These are phyloP conservation scores for Globicephala melas DNA, from an alignment of 2,113 vertebrate species.

Conservation along the genomic window DNA sequence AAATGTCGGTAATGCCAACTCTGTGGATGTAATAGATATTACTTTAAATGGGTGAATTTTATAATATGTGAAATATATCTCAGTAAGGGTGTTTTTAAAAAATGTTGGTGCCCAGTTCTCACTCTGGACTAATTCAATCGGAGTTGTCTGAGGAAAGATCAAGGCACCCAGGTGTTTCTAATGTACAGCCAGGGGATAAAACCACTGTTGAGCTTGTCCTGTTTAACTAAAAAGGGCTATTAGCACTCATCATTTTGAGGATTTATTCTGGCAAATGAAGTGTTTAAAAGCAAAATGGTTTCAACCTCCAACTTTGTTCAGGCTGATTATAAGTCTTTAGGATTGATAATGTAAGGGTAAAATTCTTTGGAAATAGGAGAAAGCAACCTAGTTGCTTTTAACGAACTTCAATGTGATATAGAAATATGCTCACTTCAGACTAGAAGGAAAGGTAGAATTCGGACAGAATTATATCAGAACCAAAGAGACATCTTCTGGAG, in stretches of 20 bases:
- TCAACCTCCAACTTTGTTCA: neutral
- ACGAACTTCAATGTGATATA: neutral
- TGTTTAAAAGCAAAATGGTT: neutral
- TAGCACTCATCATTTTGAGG: neutral
- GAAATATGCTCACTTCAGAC: neutral
- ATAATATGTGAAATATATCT: neutral
- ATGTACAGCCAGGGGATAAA: neutral
- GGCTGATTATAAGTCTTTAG: neutral
- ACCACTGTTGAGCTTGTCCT: neutral
- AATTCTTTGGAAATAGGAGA: conserved; percentile 8
- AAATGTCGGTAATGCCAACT: neutral
- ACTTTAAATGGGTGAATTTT: neutral
- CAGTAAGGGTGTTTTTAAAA: neutral
- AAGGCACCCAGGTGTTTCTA: neutral
- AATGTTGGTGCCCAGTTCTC: neutral
- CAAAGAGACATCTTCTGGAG: neutral
- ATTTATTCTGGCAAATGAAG: neutral
- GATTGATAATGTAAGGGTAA: neutral
- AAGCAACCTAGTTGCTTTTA: neutral
- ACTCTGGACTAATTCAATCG: neutral
- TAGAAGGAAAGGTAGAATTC: neutral
- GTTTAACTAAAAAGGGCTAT: neutral
- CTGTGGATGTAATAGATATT: neutral
- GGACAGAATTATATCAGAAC: neutral
- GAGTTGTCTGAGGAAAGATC: neutral